These are phyloP conservation scores for Phaenicophaeus curvirostris DNA, from an alignment of 2,797 vertebrate species.

Conservation along the genomic window DNA sequence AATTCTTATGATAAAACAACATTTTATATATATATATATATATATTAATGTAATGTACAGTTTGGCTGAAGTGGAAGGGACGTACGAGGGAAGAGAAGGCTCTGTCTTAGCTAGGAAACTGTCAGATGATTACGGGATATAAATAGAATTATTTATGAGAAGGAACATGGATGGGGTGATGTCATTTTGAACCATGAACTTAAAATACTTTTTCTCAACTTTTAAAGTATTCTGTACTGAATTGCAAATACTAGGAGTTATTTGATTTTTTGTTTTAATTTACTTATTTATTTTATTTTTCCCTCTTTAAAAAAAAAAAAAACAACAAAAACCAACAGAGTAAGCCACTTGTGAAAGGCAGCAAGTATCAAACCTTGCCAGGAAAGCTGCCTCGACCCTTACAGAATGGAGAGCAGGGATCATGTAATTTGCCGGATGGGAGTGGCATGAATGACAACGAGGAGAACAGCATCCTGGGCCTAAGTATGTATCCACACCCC, in stretches of 20 bases:
- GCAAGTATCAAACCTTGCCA: slow-evolving; percentile 91
- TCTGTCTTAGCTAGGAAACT: not conserved
- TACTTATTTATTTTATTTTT: not conserved
- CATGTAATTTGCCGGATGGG: slow-evolving; percentile 36
- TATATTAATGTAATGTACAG: not conserved
- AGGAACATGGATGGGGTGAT: not conserved
- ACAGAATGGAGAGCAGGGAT: slow-evolving; percentile 80
- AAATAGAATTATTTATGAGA: not conserved
- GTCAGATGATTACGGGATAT: not conserved
- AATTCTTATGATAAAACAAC: not conserved
- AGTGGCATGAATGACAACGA: slow-evolving; percentile 67
- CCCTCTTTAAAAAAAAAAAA: not conserved
- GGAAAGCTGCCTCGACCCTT: slow-evolving; percentile 84
- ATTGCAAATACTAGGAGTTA: not conserved
- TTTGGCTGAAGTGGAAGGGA: not conserved
- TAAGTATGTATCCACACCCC: slow-evolving; percentile 79
- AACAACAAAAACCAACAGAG: slow-evolving; percentile 69
- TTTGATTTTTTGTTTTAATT: not conserved
- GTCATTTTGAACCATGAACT: not conserved
- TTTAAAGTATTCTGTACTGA: not conserved
- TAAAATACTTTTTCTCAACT: not conserved
- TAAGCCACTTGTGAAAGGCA: slow-evolving; percentile 74
- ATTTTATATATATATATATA: not conserved
- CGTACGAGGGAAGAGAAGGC: not conserved
- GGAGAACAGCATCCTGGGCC: slow-evolving; percentile 73